Conservation (phyloP, 2,888 invertebrate species). For the Thymelicus lineola region DNA sequence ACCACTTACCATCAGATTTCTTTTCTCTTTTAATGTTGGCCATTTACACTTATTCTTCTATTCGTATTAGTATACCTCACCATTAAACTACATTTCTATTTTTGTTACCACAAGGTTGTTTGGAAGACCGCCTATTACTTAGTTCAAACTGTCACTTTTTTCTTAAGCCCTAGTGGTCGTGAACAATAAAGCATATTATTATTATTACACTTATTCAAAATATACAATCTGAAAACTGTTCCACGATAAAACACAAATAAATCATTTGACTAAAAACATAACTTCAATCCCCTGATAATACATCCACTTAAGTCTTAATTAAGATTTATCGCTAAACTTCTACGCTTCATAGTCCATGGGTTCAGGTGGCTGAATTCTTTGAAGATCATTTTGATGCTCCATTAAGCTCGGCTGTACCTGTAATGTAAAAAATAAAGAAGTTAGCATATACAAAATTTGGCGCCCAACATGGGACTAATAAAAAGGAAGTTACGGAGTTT, state of each 20-base stretch:
- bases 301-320: conserved; percentile 19
- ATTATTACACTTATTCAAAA: too few species aligned
- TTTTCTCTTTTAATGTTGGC: too few species aligned
- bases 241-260: background rate
- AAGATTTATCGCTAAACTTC: conserved; percentile 26
- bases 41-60: too few species aligned
- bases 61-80: too few species aligned
- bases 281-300: conserved; percentile 22
- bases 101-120: too few species aligned
- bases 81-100: too few species aligned
- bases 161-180: too few species aligned
- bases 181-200: too few species aligned
- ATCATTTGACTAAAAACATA: conserved; percentile 2
- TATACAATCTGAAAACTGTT: too few species aligned
- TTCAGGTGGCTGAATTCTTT: conserved; percentile 13
- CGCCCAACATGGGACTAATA: conserved; percentile 34
- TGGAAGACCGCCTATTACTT: too few species aligned
- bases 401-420: conserved; percentile 31
- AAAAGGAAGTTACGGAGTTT: background rate
- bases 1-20: too few species aligned
- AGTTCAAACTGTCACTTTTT: too few species aligned
- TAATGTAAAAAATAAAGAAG: conserved; percentile 36
- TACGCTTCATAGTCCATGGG: background rate
- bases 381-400: conserved; percentile 1
- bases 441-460: conserved; percentile 22